A percentile compares a stretch with the other conserved stretches of the same genome.
Evolutionary conservation across 2,888 invertebrate genomes (phyloP).

Genomic region (Hypercompe scribonia): DNA sequence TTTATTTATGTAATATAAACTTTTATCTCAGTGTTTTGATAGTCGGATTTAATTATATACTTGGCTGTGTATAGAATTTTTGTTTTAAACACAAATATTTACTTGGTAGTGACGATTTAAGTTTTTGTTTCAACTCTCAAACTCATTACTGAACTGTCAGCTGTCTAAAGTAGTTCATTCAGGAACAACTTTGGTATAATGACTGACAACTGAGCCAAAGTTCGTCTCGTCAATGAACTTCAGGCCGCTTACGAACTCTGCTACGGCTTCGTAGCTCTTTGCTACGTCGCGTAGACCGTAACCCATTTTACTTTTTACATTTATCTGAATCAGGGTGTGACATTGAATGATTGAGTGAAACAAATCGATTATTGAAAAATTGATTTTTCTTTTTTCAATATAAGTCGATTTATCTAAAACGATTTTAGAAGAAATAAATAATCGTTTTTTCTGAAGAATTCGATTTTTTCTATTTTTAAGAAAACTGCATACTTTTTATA

Average conservation of each 20-base stretch:
- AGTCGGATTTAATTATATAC: conserved; percentile 18
- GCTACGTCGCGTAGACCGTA: conserved; percentile 25
- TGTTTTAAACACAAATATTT: conserved; percentile 28
- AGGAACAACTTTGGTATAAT: conserved; percentile 63
- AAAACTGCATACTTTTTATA: too few relatives aligned
- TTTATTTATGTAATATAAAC: conserved; percentile 15
- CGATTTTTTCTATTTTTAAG: too few relatives aligned
- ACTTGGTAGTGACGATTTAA: conserved; percentile 37
- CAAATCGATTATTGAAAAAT: too few relatives aligned
- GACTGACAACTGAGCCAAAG: conserved; percentile 67
- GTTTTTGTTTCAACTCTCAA: conserved; percentile 66
- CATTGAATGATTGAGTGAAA: too few relatives aligned
- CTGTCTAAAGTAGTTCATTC: conserved; percentile 61
- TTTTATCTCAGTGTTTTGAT: conserved; percentile 12
- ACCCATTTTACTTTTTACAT: conserved; percentile 14
- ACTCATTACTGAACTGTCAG: conserved; percentile 78
- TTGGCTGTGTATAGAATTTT: conserved; percentile 19
- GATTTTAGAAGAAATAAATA: too few relatives aligned
- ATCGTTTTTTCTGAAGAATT: too few relatives aligned
- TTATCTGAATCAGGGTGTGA: too few relatives aligned
- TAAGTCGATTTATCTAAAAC: too few relatives aligned
- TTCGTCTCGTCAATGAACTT: conserved; percentile 45
- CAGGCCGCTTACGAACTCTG: conserved; percentile 25
- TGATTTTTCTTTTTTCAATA: too few relatives aligned
- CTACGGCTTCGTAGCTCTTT: conserved; percentile 41